Conservation (phyloP, 1,140 invertebrate species). For the Acromyrmex echinatior region DNA sequence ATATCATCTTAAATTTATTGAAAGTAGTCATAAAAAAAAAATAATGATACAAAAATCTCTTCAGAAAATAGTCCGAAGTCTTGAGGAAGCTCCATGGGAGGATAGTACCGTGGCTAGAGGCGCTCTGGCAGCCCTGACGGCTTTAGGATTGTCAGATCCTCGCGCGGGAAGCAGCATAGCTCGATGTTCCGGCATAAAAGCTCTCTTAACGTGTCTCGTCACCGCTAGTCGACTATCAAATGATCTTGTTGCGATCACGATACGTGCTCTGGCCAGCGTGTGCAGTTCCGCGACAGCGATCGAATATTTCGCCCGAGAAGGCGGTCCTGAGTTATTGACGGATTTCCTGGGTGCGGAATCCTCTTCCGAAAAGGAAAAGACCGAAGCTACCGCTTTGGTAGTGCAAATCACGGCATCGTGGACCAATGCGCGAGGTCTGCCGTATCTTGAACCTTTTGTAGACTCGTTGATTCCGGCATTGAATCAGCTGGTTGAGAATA, state of each 20-base stretch:
- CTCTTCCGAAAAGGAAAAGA: slow-evolving; percentile 86
- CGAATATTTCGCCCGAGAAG: slow-evolving; percentile 88
- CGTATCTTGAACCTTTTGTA: slow-evolving; percentile 77
- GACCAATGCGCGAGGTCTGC: slow-evolving; percentile 86
- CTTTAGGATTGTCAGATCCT: slow-evolving; percentile 87
- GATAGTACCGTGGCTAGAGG: slow-evolving; percentile 79
- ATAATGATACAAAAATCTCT: slow-evolving; percentile 31
- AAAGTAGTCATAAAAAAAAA: background rate
- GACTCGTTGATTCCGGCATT: slow-evolving; percentile 80
- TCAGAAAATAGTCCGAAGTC: slow-evolving; percentile 81
- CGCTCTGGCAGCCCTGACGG: slow-evolving; percentile 85
- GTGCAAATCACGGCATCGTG: slow-evolving; percentile 92
- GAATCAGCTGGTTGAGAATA: slow-evolving; percentile 86
- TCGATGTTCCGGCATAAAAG: slow-evolving; percentile 88
- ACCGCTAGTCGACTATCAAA: slow-evolving; percentile 82
- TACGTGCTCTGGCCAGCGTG: slow-evolving; percentile 89
- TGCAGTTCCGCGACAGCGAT: slow-evolving; percentile 90
- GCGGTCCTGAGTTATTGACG: slow-evolving; percentile 89
- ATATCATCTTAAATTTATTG: slow-evolving; percentile 16
- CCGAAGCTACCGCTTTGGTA: slow-evolving; percentile 90
- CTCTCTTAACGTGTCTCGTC: slow-evolving; percentile 86
- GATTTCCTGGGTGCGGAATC: slow-evolving; percentile 86
- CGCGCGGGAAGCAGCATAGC: slow-evolving; percentile 89
- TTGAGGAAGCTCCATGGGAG: slow-evolving; percentile 81
- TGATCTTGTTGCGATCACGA: slow-evolving; percentile 86